Evolutionary conservation across 2,888 invertebrate species (phyloP), one percentile per base, ranked within the genome.

Genomic region (Rosalia funebris): DNA sequence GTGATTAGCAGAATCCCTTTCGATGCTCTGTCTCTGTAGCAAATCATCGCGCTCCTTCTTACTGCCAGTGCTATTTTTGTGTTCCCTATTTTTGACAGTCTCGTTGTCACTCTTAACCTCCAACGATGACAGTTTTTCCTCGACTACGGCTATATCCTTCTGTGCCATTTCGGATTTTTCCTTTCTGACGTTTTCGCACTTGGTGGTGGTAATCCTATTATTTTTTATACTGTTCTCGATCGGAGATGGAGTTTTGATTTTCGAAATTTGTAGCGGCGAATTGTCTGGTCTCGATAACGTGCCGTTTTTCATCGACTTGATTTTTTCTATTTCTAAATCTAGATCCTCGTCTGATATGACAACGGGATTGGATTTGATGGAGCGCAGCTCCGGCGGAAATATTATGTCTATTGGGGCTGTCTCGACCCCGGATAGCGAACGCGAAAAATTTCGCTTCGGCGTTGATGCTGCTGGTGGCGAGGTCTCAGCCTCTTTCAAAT

Each of bases 1-100:
- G 74, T 91, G 90, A 81, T 91, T 91, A 15, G 91, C 91, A 16
- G 91, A 91, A 81, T 91, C 91, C 75, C 91, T 60, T 74, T 80
- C 73, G 65, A 78, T 71, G 75, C 81, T 68, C 63, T 77, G 75
- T 83, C 84, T 63, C 69, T 76, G 70, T 48, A 79, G 73, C 50
- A 79, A 73, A 61, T 79, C 75, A 16, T 41, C 44, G 46, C 25
- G 50, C 50, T 54, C 41, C 20, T 56, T 56, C 36, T 54, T 47
- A 54, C 39, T 42, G 37, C 15, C 52, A 2, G 50, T 48, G 47
- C 39, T 58, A 50, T 17, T 56, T 10, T 52, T 60, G 9, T 39
- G 32, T 19, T 58, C 47, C 12, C 42, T 54, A 12, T 59, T 47
- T 3, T 47, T 50, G 1, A 57, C 45, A 9, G 45, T 47, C 19